Evolutionary conservation across 2,797 vertebrate species (phyloP), one percentile per base, ranked within the genome.

Genomic region (Acanthurus lineatus): DNA sequence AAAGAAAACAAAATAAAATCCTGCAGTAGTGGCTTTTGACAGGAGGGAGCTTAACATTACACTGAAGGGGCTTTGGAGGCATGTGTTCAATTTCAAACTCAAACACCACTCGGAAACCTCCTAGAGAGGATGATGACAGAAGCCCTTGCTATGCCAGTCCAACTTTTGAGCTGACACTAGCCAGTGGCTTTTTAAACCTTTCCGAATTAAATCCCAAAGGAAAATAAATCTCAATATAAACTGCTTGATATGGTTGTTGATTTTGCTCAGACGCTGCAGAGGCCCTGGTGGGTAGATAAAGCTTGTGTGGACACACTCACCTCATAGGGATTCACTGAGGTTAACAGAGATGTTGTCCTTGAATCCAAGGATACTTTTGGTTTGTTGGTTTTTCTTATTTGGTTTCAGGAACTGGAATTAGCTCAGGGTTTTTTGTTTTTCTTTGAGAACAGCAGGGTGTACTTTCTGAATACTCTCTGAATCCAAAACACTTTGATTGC

Each of bases 1-100:
- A 87, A 90, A 86, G 79, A 82, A 91, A 91, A 91, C 71, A 89
- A 59, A 83, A 76, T 20, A 59, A 69, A 86, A 81, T 85, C 79
- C 83, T 63, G 68, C 60, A 64, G 68, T 53, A 73, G 80, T 82
- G 63, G 68, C 77, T 82, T 76, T 82, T 63, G 53, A 84, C 86
- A 87, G 80, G 42, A 42, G 73, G 78, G 69, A 73, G 77, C 85
- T 90, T 90, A 86, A 79, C 79, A 84, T 83, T 73, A 71, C 86
- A 82, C 16, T 42, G 76, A 61, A 22, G 53, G 76, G 61, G 78
- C 66, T 87, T 92, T 80, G 69, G 42, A 76, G 71, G 81, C 87
- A 69, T 89, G 84, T 81, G 88, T 83, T 89, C 81, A 76, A 87
- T 93, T 91, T 93, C 78, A 73, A 90, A 90, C 88, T 85, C 84